Percentiles rank a stretch among this genome's conserved stretches.
Evolutionary conservation across 2,113 vertebrate species (phyloP).

Genomic region (Periophthalmus modestus): DNA sequence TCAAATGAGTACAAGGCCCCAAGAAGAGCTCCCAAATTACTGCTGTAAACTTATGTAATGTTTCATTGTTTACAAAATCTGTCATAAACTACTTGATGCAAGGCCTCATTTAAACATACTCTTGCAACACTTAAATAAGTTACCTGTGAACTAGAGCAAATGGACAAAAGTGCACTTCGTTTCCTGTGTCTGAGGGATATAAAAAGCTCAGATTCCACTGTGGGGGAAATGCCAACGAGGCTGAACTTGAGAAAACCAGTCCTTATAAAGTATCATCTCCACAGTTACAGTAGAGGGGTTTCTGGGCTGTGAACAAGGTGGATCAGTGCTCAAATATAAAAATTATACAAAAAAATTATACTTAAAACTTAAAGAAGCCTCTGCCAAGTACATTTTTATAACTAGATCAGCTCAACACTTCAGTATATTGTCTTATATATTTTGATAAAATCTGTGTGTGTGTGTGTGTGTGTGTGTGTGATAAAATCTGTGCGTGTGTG

Average conservation of each 20-base stretch:
- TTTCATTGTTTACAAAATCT: neutral
- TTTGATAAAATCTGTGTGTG: too few relatives aligned
- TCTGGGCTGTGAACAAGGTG: neutral
- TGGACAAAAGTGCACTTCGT: conserved; percentile 31
- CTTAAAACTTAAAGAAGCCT: neutral
- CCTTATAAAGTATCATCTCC: conserved; percentile 46
- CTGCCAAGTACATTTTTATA: neutral
- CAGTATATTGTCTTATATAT: too few relatives aligned
- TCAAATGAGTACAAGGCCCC: too few relatives aligned
- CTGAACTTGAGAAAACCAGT: conserved; percentile 15
- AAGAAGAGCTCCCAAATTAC: too few relatives aligned
- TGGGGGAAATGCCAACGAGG: conserved; percentile 12
- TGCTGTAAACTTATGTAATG: too few relatives aligned
- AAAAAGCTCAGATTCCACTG: conserved; percentile 15
- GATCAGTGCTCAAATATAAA: neutral
- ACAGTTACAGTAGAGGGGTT: neutral
- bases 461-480: too few relatives aligned
- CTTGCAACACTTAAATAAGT: too few relatives aligned
- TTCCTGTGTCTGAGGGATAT: conserved; percentile 8
- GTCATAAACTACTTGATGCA: neutral
- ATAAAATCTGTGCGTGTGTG: too few relatives aligned
- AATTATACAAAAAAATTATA: neutral
- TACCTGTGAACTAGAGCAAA: too few relatives aligned
- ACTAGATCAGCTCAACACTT: too few relatives aligned
- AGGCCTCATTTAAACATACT: too few relatives aligned